Conservation (phyloP, 2,797 vertebrate species). For the Mionectes olivaceus region DNA sequence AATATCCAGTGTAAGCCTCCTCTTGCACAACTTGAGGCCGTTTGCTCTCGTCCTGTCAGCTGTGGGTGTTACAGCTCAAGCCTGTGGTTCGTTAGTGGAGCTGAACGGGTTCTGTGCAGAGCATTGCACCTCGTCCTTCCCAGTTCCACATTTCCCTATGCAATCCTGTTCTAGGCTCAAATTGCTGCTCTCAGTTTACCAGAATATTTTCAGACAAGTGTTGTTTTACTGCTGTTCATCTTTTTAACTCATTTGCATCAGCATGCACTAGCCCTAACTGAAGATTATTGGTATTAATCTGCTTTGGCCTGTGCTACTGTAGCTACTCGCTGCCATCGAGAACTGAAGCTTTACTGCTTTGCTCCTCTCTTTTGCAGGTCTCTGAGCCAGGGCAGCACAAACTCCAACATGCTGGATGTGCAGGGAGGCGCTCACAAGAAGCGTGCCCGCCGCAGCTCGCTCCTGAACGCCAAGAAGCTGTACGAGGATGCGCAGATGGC, state of each 20-base stretch:
- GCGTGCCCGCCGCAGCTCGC: constrained; percentile 91
- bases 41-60: not conserved
- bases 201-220: constrained; percentile 5
- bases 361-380: constrained; percentile 80
- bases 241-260: constrained; percentile 81
- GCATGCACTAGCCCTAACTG: constrained; percentile 83
- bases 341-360: not conserved
- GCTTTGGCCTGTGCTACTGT: constrained; percentile 25
- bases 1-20: not conserved
- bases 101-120: rapidly evolving
- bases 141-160: not conserved
- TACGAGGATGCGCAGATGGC: constrained; percentile 99
- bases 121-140: not conserved
- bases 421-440: constrained; percentile 94
- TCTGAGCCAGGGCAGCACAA: constrained; percentile 96
- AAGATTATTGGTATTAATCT: constrained; percentile 67
- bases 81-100: rapidly evolving
- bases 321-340: not conserved
- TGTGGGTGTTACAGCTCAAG: not conserved
- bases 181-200: constrained; percentile 18
- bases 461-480: constrained; percentile 95
- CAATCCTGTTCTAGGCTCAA: constrained; percentile 34
- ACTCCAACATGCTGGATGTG: constrained; percentile 96
- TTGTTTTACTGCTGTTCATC: constrained; percentile 78
- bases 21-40: not conserved